Conservation (phyloP, 2,888 invertebrate species). For the Anticlea derivata region DNA sequence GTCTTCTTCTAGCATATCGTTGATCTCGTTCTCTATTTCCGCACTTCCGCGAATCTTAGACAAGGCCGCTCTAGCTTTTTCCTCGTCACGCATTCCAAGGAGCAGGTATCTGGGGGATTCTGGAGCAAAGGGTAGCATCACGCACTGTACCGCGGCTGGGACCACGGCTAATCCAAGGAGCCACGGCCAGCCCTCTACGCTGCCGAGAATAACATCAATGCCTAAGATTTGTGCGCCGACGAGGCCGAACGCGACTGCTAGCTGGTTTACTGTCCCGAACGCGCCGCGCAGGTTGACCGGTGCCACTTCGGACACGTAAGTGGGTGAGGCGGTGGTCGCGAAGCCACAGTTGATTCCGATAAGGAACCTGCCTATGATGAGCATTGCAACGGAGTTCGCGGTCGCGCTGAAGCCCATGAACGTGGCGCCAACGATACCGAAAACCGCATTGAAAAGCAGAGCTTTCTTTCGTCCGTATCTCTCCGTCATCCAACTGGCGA, state of each 20-base stretch:
- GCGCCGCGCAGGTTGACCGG: conserved; percentile 73
- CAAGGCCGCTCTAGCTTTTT: conserved; percentile 62
- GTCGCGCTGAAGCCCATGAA: conserved; percentile 87
- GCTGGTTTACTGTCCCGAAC: conserved; percentile 77
- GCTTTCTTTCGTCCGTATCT: conserved; percentile 88
- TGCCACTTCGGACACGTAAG: conserved; percentile 78
- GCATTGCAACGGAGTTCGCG: conserved; percentile 86
- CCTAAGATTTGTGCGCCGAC: conserved; percentile 74
- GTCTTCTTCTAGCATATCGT: conserved; percentile 77
- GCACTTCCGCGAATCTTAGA: conserved; percentile 63
- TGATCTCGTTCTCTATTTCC: conserved; percentile 75
- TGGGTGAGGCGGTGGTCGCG: conserved; percentile 78
- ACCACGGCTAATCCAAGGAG: conserved; percentile 72
- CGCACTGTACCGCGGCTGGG: conserved; percentile 67
- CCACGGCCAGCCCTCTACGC: conserved; percentile 75
- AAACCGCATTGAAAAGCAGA: conserved; percentile 85
- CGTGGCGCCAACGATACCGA: conserved; percentile 86
- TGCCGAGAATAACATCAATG: conserved; percentile 75
- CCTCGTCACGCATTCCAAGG: conserved; percentile 67
- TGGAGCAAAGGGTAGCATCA: conserved; percentile 70
- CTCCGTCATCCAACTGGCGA: conserved; percentile 89
- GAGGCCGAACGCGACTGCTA: conserved; percentile 76
- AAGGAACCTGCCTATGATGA: conserved; percentile 88
- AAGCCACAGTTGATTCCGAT: conserved; percentile 90
- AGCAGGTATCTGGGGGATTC: conserved; percentile 77